phyloP scores from a whole-genome alignment of 1,140 invertebrate species.

The Drosophila novamexicana region DNA sequence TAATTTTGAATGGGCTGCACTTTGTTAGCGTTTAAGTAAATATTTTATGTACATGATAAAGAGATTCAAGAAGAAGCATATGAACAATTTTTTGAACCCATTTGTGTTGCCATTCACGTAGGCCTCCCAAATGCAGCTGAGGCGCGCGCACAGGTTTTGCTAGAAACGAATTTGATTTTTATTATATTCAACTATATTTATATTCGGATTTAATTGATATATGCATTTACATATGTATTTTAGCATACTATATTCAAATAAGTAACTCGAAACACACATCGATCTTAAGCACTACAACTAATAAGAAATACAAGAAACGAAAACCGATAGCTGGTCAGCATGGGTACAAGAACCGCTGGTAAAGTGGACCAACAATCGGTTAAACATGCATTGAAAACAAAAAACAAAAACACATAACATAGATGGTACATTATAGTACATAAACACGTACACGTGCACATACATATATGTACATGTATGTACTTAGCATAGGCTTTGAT shows the following conservation, averaged over 20 bases:
- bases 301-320: slow-evolving; percentile 25
- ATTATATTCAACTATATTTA: slow-evolving; percentile 45
- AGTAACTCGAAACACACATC: slow-evolving; percentile 30
- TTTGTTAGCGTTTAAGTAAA: slow-evolving; percentile 48
- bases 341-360: slow-evolving; percentile 67
- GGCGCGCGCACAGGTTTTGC: slow-evolving; percentile 60
- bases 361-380: slow-evolving; percentile 82
- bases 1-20: slow-evolving; percentile 45
- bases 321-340: slow-evolving; percentile 58
- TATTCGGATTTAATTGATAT: slow-evolving; percentile 49
- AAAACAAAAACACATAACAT: slow-evolving; percentile 22
- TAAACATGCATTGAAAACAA: slow-evolving; percentile 50
- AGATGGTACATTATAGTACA: slow-evolving; percentile 16
- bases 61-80: slow-evolving; percentile 49
- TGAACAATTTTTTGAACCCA: slow-evolving; percentile 27
- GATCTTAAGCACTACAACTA: slow-evolving; percentile 53
- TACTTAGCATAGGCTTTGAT: slow-evolving; percentile 51
- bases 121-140: slow-evolving; percentile 3
- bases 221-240: slow-evolving; percentile 59
- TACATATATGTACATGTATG: slow-evolving; percentile 1
- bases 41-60: slow-evolving; percentile 39
- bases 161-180: slow-evolving; percentile 75
- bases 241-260: slow-evolving; percentile 45
- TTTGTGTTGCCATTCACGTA: slow-evolving; percentile 51
- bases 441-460: background rate